Percentiles rank a stretch among this genome's conserved stretches.
phyloP scores from a whole-genome alignment of 2,797 vertebrate genomes.

The Pteropus rufus region DNA sequence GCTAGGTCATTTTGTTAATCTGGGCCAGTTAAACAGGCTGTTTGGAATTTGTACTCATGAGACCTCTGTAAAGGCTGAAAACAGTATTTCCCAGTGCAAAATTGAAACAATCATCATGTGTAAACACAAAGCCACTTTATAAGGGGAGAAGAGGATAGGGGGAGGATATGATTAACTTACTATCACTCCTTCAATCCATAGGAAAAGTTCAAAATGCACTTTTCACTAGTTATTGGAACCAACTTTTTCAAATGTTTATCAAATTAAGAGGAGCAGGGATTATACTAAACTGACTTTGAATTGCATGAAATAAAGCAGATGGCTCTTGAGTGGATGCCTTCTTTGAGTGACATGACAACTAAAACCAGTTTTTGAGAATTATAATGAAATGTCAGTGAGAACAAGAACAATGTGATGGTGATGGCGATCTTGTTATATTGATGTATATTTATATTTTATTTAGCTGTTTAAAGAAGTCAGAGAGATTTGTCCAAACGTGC shows the following conservation, averaged over 20 bases:
- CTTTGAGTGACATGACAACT: not conserved
- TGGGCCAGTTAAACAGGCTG: not conserved
- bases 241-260: not conserved
- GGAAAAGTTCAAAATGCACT: not conserved
- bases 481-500: conserved; percentile 91
- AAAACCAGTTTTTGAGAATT: not conserved
- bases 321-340: not conserved
- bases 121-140: not conserved
- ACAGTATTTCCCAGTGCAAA: not conserved
- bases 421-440: not conserved
- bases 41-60: not conserved
- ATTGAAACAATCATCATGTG: not conserved
- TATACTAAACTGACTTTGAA: not conserved
- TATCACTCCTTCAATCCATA: not conserved
- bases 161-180: too few species aligned
- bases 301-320: not conserved
- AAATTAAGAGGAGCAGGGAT: not conserved
- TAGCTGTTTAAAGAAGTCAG: conserved; percentile 95
- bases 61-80: not conserved
- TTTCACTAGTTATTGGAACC: not conserved
- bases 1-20: not conserved
- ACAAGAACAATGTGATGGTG: not conserved
- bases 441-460: conserved; percentile 75
- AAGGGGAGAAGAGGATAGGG: too few species aligned
- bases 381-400: not conserved